A percentile compares a stretch with the other conserved stretches of the same genome.
Evolutionary conservation across 1,140 invertebrate species (phyloP).

Genomic region (Thalassaphorura encarpata): DNA sequence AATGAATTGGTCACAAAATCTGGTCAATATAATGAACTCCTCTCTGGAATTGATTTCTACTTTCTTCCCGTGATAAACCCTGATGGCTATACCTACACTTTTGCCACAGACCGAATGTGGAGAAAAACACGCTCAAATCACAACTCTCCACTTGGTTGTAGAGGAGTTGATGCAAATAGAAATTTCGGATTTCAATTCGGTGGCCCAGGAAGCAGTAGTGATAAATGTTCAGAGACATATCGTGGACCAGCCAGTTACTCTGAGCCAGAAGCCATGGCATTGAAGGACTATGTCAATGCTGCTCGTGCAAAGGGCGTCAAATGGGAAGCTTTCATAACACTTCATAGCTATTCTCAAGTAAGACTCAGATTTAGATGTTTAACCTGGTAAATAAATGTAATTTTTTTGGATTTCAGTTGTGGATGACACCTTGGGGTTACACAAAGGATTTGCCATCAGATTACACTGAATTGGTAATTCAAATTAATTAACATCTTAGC

Average conservation of each 20-base stretch:
- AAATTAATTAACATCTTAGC: not conserved
- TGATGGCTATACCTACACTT: constrained; percentile 43
- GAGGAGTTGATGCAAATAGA: constrained; percentile 33
- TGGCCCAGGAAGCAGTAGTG: constrained; percentile 57
- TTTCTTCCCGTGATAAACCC: constrained; percentile 51
- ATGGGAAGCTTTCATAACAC: constrained; percentile 21
- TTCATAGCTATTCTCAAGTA: constrained; percentile 30
- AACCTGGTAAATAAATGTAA: not conserved
- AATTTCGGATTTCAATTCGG: constrained; percentile 45
- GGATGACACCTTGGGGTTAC: constrained; percentile 39
- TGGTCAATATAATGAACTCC: constrained; percentile 28
- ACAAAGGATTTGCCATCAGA: constrained; percentile 34
- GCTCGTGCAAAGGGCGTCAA: not conserved
- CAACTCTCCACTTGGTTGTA: constrained; percentile 3
- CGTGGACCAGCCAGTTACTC: constrained; percentile 23
- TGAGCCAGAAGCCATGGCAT: constrained; percentile 24
- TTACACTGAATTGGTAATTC: constrained; percentile 36
- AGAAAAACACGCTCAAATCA: constrained; percentile 21
- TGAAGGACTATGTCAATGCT: constrained; percentile 19
- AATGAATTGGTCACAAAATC: constrained; percentile 36
- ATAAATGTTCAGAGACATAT: constrained; percentile 45
- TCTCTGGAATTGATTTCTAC: constrained; percentile 43
- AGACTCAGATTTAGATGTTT: not conserved
- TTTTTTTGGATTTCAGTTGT: constrained; percentile 20
- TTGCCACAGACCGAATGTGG: constrained; percentile 24